Evolutionary conservation across 2,888 invertebrate species (phyloP).

Genomic region (Magallana nippona): DNA sequence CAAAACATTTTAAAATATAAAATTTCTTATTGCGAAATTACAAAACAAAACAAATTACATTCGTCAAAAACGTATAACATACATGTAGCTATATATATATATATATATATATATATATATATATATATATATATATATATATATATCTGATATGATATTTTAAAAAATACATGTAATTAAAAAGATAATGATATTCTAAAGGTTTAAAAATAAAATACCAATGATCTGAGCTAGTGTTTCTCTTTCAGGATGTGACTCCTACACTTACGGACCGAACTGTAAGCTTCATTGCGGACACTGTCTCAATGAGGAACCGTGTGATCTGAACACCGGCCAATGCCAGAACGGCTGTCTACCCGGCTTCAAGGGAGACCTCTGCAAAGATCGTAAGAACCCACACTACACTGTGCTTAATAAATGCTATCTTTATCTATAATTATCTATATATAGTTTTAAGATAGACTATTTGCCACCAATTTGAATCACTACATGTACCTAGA

Average conservation of each 20-base stretch:
- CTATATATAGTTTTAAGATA: not conserved
- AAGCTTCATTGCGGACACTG: constrained; percentile 70
- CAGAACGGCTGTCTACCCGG: constrained; percentile 67
- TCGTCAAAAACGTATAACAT: too few relatives aligned
- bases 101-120: too few relatives aligned
- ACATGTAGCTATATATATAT: too few relatives aligned
- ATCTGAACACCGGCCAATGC: constrained; percentile 68
- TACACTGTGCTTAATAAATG: not conserved
- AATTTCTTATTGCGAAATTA: not conserved
- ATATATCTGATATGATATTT: too few relatives aligned
- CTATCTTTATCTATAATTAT: too few relatives aligned
- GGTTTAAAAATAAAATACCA: too few relatives aligned
- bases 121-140: too few relatives aligned
- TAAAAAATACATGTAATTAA: too few relatives aligned
- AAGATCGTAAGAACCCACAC: constrained; percentile 59
- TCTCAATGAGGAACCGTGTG: constrained; percentile 64
- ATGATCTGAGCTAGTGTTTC: not conserved
- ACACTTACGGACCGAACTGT: constrained; percentile 70
- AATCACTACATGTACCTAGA: not conserved
- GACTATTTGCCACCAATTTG: too few relatives aligned
- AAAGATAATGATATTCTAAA: too few relatives aligned
- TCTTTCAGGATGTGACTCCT: constrained; percentile 61
- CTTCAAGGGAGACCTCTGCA: constrained; percentile 69
- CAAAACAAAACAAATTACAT: not conserved
- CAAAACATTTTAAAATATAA: not conserved